phyloP scores from a whole-genome alignment of 2,888 invertebrate genomes.

The Pachymerium ferrugineum region DNA sequence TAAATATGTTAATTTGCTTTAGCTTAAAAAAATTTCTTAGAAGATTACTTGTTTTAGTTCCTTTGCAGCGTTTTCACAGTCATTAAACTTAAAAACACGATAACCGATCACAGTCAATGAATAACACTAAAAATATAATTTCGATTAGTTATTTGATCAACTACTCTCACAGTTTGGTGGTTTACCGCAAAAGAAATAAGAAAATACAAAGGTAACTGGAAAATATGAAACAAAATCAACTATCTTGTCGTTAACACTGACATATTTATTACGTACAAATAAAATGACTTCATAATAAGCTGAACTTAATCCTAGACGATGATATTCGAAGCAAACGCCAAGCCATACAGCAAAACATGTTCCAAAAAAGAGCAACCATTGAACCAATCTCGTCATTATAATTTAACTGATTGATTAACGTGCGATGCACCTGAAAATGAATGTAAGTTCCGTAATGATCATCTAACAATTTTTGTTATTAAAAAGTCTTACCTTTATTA shows the following conservation, averaged over 20 bases:
- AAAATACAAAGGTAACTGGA: constrained; percentile 10
- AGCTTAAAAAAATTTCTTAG: not conserved
- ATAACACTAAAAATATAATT: constrained; percentile 26
- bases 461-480: too few relatives aligned
- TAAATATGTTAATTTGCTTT: not conserved
- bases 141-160: not conserved
- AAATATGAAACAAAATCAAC: not conserved
- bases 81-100: constrained; percentile 32
- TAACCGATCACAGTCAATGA: constrained; percentile 31
- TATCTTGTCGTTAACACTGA: too few relatives aligned
- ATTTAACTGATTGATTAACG: too few relatives aligned
- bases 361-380: not conserved
- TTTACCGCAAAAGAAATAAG: not conserved
- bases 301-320: not conserved
- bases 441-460: too few relatives aligned
- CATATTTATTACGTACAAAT: too few relatives aligned
- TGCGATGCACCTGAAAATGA: too few relatives aligned
- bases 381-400: not conserved
- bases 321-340: not conserved
- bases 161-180: not conserved
- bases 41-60: constrained; percentile 28
- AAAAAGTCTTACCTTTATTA: too few relatives aligned
- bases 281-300: not conserved
- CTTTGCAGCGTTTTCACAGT: constrained; percentile 30
- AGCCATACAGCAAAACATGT: not conserved